A percentile compares a stretch with the other conserved stretches of the same genome.
phyloP scores from a whole-genome alignment of 2,797 vertebrate species.

The Cossypha dichroa region DNA sequence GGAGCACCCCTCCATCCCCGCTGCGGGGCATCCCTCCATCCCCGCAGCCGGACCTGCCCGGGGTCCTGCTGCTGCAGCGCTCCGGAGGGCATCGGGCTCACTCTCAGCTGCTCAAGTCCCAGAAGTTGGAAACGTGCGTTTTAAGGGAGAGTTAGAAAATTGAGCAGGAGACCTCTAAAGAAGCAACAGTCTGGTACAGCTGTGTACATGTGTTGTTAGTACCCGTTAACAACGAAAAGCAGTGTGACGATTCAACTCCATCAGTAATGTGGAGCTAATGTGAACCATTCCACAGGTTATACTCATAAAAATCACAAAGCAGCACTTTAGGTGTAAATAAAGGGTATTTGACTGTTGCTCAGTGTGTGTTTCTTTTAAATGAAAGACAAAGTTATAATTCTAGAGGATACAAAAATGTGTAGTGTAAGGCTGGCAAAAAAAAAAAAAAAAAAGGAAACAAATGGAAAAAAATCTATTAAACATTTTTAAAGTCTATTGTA shows the following conservation, averaged over 20 bases:
- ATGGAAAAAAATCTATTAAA: neutral
- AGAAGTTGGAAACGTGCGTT: neutral
- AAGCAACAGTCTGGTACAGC: neutral
- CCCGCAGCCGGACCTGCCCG: no score
- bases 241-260: neutral
- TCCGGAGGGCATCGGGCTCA: neutral
- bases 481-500: neutral
- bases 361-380: neutral
- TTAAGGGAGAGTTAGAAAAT: neutral
- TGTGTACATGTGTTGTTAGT: neutral
- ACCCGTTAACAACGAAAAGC: neutral
- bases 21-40: no score
- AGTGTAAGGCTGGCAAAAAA: neutral
- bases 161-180: neutral
- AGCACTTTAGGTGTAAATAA: neutral
- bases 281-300: conserved; percentile 23
- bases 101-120: neutral
- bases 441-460: no score
- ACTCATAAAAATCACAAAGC: neutral
- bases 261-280: neutral
- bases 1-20: no score
- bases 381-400: neutral
- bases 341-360: neutral
- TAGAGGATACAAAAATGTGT: neutral
- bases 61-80: neutral